Evolutionary conservation across 92 coral and sea anemone species (phyloP), one percentile per base, ranked within the genome.

Genomic region (Porites divaricata): DNA sequence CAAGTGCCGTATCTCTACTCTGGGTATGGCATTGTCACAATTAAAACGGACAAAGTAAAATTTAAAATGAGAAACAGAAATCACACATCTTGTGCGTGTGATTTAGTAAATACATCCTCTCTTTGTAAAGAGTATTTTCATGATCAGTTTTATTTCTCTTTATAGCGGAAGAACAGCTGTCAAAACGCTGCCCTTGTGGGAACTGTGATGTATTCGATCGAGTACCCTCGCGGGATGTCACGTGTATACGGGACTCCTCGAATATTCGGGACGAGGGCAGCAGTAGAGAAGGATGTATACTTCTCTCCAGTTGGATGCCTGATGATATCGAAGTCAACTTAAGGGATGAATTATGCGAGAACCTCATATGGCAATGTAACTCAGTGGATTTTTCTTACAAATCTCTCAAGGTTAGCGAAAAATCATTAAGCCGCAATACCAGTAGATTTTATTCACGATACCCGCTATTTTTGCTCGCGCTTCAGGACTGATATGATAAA

Each of bases 221-320:
- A 71, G 63, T 72, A 19, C 11, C 1, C 79, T 51, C 69, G 24
- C 79, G 53, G 79, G 70, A 62, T 5, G 10, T 22, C 70, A 26
- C 57, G 6, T 1, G 23, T 61, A 19, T 48, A 19, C 41, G 10
- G 70, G 64, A 71, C 20, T 75, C 12, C 19, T 25, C 9, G 26
- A 80, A 20, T 9, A 14, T 7, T 50, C 61, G 53, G 63, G 20
- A 11, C 16, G n/a, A 21, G 16, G 63, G 13, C 28, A 26, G 16
- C 25, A 10, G 49, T 54, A 45, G 48, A 20, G 71, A 78, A 22
- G 89, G 83, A 8, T 84, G 70, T 61, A 63, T 85, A 68, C 83
- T 89, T 61, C 78, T 89, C 25, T 72, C 82, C 19, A 74, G 71
- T 8, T 83, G 91, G 88, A 54, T 88, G 53, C 76, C 92, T 21